phyloP scores from a whole-genome alignment of 2,113 vertebrate genomes.

The human (Homo sapiens) region DNA sequence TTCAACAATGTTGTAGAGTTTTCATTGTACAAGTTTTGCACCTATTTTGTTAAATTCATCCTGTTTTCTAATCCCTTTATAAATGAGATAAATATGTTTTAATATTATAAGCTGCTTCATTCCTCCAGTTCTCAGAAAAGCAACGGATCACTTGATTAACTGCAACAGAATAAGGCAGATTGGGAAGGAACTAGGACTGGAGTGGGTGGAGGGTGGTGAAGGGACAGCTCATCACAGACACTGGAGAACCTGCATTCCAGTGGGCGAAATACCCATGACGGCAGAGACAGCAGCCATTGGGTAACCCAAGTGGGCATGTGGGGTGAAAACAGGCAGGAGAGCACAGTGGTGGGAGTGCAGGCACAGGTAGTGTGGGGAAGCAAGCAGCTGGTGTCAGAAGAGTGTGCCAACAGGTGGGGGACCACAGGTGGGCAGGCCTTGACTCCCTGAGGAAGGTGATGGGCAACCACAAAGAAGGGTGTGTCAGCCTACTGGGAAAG shows the following conservation, averaged over 20 bases:
- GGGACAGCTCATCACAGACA: not conserved
- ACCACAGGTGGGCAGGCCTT: not conserved
- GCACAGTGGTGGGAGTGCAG: not conserved
- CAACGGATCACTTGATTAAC: not conserved
- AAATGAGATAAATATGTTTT: not conserved
- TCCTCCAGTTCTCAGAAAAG: not conserved
- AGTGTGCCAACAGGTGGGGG: not conserved
- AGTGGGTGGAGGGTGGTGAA: not conserved
- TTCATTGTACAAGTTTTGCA: not conserved
- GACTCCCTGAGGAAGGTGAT: not conserved
- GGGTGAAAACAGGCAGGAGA: not conserved
- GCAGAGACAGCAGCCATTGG: not conserved
- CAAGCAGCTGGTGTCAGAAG: not conserved
- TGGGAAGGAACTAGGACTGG: not conserved
- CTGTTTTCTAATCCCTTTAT: not conserved
- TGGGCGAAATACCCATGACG: not conserved
- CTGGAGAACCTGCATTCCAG: not conserved
- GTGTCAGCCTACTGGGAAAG: not conserved
- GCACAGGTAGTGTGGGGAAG: not conserved
- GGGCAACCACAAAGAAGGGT: not conserved
- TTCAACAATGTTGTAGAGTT: not conserved
- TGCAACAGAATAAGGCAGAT: not conserved
- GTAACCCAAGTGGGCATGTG: not conserved
- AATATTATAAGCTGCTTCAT: not conserved
- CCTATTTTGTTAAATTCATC: not conserved